Percentiles rank a stretch among this genome's conserved stretches.
Evolutionary conservation across 2,797 vertebrate species (phyloP).

Genomic region (Melanotaenia parkinsoni): DNA sequence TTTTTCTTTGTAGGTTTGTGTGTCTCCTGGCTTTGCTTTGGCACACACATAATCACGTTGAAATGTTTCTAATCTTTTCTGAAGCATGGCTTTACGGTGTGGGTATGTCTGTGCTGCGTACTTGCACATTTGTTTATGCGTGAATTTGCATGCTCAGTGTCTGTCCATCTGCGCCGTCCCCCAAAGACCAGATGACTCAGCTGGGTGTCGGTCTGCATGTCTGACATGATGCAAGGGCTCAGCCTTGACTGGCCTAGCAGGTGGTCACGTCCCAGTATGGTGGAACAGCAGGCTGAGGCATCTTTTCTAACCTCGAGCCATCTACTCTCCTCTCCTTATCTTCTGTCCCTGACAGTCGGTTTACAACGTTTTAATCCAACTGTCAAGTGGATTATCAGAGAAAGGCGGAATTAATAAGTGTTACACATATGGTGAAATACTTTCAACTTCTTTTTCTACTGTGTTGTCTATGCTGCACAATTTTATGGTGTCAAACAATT

Average conservation of each 20-base stretch:
- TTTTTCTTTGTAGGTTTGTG: neutral
- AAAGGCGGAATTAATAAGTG: slow-evolving; percentile 29
- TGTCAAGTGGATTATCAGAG: slow-evolving; percentile 40
- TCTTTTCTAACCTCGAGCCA: slow-evolving; percentile 31
- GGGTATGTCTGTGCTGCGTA: neutral
- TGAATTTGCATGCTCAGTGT: slow-evolving; percentile 42
- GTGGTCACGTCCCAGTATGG: slow-evolving; percentile 53
- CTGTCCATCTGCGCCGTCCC: slow-evolving; percentile 59
- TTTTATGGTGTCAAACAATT: neutral
- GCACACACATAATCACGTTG: slow-evolving; percentile 1
- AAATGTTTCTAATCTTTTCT: slow-evolving; percentile 33
- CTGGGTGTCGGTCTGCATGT: slow-evolving; percentile 58
- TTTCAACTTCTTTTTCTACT: slow-evolving; percentile 16
- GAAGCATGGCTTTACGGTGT: slow-evolving; percentile 12
- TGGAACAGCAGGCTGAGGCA: slow-evolving; percentile 56
- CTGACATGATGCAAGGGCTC: slow-evolving; percentile 64
- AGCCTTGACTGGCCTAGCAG: slow-evolving; percentile 61
- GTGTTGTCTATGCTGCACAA: neutral
- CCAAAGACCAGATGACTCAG: slow-evolving; percentile 60
- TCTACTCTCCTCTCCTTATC: slow-evolving; percentile 26
- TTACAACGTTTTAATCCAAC: slow-evolving; percentile 30
- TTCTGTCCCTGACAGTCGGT: slow-evolving; percentile 27
- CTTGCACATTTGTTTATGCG: slow-evolving; percentile 9
- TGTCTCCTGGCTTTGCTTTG: slow-evolving; percentile 5
- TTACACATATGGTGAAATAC: slow-evolving; percentile 30